These are phyloP conservation scores for Drosophila virilis DNA, from an alignment of 1,140 invertebrate species.

Conservation along the genomic window DNA sequence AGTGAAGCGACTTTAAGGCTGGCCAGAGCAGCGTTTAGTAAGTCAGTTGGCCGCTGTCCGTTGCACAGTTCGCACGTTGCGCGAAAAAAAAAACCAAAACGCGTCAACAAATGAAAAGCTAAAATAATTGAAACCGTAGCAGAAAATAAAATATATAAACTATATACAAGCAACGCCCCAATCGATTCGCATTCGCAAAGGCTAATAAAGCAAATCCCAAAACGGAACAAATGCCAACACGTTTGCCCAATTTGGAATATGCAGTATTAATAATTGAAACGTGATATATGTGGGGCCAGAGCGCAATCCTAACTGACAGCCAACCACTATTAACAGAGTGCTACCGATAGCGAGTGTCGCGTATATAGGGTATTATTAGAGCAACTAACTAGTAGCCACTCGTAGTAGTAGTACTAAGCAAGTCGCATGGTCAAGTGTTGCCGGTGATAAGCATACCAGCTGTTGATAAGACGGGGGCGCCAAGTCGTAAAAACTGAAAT, in stretches of 20 bases:
- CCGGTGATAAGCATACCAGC: constrained; percentile 62
- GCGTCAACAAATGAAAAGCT: constrained; percentile 2
- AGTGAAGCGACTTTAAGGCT: constrained; percentile 54
- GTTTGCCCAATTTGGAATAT: constrained; percentile 65
- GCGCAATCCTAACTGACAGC: constrained; percentile 25
- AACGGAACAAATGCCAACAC: constrained; percentile 61
- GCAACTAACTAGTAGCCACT: constrained; percentile 18
- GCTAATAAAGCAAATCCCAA: constrained; percentile 27
- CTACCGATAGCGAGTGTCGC: not conserved
- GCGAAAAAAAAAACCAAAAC: constrained; percentile 24
- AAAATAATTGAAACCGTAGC: constrained; percentile 8
- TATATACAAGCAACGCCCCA: constrained; percentile 26
- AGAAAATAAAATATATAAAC: constrained; percentile 17
- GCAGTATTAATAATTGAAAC: constrained; percentile 53
- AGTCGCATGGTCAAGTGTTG: constrained; percentile 44
- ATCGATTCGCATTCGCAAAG: constrained; percentile 32
- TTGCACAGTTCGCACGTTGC: constrained; percentile 66
- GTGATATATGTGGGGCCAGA: constrained; percentile 71
- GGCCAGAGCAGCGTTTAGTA: constrained; percentile 34
- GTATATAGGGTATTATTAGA: constrained; percentile 8
- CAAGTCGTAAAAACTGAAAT: constrained; percentile 61
- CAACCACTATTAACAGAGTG: constrained; percentile 27
- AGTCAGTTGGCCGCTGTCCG: constrained; percentile 68
- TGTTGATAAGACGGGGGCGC: constrained; percentile 52
- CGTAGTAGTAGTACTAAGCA: not conserved